These are phyloP conservation scores for Ochotona princeps DNA, from an alignment of 2,113 vertebrate genomes.

Conservation along the genomic window DNA sequence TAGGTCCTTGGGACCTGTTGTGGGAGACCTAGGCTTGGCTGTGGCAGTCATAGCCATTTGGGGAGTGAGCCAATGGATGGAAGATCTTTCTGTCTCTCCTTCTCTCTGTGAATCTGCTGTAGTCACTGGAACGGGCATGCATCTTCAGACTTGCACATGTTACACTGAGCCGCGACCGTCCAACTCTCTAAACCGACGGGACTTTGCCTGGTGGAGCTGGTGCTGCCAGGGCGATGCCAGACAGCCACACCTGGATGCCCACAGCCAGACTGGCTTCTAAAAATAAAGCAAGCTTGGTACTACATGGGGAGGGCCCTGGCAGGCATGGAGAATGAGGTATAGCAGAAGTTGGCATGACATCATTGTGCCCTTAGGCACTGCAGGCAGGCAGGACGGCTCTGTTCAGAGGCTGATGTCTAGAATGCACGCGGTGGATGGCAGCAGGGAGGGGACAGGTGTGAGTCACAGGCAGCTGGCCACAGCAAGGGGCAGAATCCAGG, in stretches of 20 bases:
- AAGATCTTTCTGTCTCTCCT: no score
- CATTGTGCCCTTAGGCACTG: no score
- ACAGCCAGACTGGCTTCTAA: background rate
- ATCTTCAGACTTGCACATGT: no score
- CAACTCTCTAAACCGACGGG: background rate
- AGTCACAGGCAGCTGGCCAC: rapidly evolving
- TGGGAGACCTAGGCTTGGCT: no score
- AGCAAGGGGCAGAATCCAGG: background rate
- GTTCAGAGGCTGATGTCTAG: background rate
- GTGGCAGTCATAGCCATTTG: no score
- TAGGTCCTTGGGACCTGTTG: no score
- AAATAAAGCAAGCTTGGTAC: background rate
- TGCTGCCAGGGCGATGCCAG: background rate
- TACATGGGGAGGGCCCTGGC: background rate
- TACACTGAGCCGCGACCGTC: no score
- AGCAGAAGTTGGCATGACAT: background rate
- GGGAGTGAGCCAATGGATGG: no score
- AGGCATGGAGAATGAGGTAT: background rate
- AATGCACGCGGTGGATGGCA: rapidly evolving
- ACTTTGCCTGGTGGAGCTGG: background rate
- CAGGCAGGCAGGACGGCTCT: background rate
- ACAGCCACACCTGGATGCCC: rapidly evolving
- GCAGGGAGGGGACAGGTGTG: rapidly evolving
- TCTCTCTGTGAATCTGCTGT: no score
- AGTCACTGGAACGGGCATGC: no score